Evolutionary conservation across 2,797 vertebrate species (phyloP).

Genomic region (Propithecus deckenii): DNA sequence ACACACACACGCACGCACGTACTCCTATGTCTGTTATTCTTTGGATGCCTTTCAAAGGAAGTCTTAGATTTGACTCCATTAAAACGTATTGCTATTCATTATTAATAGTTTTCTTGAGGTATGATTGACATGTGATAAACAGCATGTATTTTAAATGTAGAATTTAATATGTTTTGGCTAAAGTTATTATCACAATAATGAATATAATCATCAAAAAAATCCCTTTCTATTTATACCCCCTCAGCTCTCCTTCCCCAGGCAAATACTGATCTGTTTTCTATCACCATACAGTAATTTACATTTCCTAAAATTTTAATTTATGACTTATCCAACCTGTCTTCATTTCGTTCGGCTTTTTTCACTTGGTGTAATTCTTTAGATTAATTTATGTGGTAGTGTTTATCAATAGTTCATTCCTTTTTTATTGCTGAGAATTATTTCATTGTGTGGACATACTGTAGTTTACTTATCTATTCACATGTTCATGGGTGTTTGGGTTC

Average conservation of each 20-base stretch:
- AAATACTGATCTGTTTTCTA: background rate
- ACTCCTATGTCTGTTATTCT: background rate
- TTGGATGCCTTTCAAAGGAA: background rate
- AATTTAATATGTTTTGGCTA: background rate
- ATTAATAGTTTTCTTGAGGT: background rate
- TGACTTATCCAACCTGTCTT: background rate
- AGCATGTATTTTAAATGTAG: background rate
- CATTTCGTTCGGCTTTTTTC: background rate
- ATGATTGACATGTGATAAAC: background rate
- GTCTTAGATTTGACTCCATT: background rate
- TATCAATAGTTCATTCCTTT: background rate
- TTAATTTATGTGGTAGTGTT: background rate
- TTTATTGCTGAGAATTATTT: background rate
- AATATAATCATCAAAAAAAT: background rate
- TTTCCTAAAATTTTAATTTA: background rate
- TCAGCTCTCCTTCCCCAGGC: background rate
- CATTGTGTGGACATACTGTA: background rate
- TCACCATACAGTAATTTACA: background rate
- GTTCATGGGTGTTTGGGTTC: background rate
- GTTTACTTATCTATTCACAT: background rate
- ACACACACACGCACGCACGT: background rate
- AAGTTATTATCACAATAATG: background rate
- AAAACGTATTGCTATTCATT: background rate
- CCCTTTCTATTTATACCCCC: background rate
- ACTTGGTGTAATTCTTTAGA: background rate